Percentiles rank a stretch among this genome's conserved stretches.
These are phyloP conservation scores for Watsonalla cultraria DNA, from an alignment of 2,888 invertebrate genomes.

Conservation along the genomic window DNA sequence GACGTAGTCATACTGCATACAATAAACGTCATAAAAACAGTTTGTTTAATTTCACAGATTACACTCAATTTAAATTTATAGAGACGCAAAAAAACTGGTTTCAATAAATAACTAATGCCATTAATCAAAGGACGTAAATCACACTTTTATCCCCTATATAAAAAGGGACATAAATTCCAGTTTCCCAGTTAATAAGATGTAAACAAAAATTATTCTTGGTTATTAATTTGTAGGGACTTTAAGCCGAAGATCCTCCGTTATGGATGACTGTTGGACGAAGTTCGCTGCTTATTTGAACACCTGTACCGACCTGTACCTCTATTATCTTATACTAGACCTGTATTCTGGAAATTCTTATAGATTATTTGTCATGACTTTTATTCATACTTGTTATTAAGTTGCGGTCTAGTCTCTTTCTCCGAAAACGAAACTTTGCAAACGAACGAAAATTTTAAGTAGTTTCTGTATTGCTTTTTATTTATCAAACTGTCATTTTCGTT, in stretches of 20 bases:
- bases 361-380: no score
- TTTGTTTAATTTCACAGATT: no score
- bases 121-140: neutral
- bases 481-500: no score
- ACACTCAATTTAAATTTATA: no score
- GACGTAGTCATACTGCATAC: no score
- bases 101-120: neutral
- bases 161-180: slow-evolving; percentile 35
- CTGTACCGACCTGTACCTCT: slow-evolving; percentile 28
- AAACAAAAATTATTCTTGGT: slow-evolving; percentile 52
- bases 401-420: no score
- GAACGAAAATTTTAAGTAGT: no score
- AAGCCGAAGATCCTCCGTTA: slow-evolving; percentile 49
- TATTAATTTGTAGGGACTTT: slow-evolving; percentile 58
- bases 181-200: slow-evolving; percentile 43
- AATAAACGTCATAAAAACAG: no score
- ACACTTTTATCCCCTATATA: slow-evolving; percentile 1
- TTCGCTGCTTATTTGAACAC: slow-evolving; percentile 38
- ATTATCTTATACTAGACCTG: slow-evolving; percentile 28
- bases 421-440: no score
- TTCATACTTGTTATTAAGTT: no score
- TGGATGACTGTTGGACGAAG: slow-evolving; percentile 49
- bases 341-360: no score
- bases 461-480: no score
- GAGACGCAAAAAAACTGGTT: neutral